A percentile compares a stretch with the other conserved stretches of the same genome.
phyloP scores from a whole-genome alignment of 2,888 invertebrate species.

The Heliconius hortense region DNA sequence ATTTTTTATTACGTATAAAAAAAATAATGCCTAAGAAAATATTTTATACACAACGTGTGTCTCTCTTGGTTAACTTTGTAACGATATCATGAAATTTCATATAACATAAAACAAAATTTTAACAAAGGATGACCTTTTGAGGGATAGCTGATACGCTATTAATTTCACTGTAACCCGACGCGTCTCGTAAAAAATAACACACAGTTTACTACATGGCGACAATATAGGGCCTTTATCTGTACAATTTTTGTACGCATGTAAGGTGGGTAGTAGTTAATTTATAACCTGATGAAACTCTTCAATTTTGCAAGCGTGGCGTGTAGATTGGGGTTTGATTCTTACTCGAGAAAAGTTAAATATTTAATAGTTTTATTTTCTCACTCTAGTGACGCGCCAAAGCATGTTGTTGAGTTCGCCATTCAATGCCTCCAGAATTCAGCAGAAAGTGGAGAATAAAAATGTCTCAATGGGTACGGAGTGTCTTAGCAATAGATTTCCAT shows the following conservation, averaged over 20 bases:
- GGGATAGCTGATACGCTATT: conserved; percentile 33
- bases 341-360: neutral
- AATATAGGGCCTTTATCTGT: conserved; percentile 52
- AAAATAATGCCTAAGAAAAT: neutral
- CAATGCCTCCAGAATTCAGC: neutral
- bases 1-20: neutral
- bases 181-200: conserved; percentile 40
- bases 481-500: neutral
- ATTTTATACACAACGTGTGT: neutral
- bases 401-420: no score
- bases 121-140: conserved; percentile 35
- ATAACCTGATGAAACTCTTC: conserved; percentile 74
- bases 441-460: neutral
- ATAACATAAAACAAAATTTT: conserved; percentile 32
- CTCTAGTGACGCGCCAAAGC: neutral
- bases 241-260: conserved; percentile 62
- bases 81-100: conserved; percentile 20
- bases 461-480: neutral
- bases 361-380: neutral
- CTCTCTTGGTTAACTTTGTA: conserved; percentile 13
- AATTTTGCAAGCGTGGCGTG: conserved; percentile 44
- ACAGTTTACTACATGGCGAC: conserved; percentile 43
- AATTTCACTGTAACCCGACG: conserved; percentile 32
- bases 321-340: neutral
- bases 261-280: conserved; percentile 70